A percentile compares a stretch with the other conserved stretches of the same genome.
Conservation (phyloP, 2,113 vertebrate genomes). For the Craseonycteris thonglongyai region DNA sequence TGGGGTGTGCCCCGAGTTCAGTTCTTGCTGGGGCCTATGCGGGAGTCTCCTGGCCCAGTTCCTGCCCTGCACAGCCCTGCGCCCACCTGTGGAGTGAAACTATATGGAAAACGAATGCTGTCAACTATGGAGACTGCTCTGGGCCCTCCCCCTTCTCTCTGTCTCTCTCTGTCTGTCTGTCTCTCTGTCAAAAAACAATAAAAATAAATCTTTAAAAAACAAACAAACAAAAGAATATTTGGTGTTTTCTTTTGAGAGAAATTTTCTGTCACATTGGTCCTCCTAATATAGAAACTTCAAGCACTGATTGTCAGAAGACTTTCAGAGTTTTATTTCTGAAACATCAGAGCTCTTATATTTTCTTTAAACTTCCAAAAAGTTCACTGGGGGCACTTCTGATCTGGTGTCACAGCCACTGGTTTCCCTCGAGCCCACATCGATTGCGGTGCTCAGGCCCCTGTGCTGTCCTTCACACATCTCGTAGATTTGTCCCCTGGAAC, state of each 20-base stretch:
- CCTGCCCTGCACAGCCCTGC: too few relatives aligned
- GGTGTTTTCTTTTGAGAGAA: background rate
- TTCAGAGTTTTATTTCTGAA: background rate
- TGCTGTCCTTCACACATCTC: background rate
- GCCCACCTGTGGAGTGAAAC: too few relatives aligned
- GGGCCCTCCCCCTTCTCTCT: too few relatives aligned
- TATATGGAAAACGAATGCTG: too few relatives aligned
- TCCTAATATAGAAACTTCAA: background rate
- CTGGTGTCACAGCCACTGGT: background rate
- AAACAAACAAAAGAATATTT: too few relatives aligned
- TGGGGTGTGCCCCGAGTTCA: too few relatives aligned
- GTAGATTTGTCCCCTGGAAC: background rate
- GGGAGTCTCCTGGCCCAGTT: too few relatives aligned
- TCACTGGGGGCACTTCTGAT: background rate
- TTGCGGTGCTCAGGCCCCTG: background rate
- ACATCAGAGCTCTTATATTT: background rate
- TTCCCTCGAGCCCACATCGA: background rate
- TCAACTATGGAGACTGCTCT: too few relatives aligned
- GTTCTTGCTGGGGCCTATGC: too few relatives aligned
- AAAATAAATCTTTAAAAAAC: too few relatives aligned
- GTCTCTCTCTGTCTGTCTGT: too few relatives aligned
- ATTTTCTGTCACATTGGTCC: background rate
- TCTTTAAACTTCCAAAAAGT: background rate
- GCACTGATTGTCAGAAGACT: background rate
- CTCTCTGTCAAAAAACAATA: too few relatives aligned